These are phyloP conservation scores for Prionace glauca DNA, from an alignment of 2,797 vertebrate species.

Conservation along the genomic window DNA sequence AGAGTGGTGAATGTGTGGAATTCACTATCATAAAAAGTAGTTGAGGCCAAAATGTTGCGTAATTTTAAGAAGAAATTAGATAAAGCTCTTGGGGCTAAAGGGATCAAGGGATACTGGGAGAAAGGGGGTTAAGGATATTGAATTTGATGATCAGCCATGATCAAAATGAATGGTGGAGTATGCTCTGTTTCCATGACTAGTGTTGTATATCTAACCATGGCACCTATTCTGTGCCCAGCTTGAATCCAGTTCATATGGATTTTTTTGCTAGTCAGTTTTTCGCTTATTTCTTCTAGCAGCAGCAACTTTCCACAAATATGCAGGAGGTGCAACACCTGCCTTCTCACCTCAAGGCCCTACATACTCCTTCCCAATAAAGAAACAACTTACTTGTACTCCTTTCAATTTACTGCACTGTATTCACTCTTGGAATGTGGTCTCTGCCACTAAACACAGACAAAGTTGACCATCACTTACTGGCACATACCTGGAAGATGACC, in stretches of 20 bases:
- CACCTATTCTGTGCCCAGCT: not conserved
- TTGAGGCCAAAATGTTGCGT: too few relatives aligned
- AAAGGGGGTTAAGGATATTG: not conserved
- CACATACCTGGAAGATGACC: constrained; percentile 62
- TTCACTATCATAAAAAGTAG: too few relatives aligned
- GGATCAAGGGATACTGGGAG: too few relatives aligned
- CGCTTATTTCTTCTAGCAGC: not conserved
- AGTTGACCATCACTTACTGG: not conserved
- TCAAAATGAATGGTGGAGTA: not conserved
- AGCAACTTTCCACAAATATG: too few relatives aligned
- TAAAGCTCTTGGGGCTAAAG: too few relatives aligned
- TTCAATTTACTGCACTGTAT: not conserved
- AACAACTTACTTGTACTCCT: not conserved
- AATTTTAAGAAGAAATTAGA: too few relatives aligned
- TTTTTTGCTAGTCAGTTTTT: not conserved
- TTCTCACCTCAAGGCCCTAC: not conserved
- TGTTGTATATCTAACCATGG: not conserved
- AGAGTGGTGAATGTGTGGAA: too few relatives aligned
- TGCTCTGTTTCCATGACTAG: not conserved
- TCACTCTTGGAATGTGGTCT: not conserved
- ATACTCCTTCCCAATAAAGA: not conserved
- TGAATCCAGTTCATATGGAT: not conserved
- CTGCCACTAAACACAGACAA: not conserved
- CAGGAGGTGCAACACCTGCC: not conserved
- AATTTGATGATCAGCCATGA: not conserved